phyloP scores from a whole-genome alignment of 2,113 vertebrate genomes.

The Atrichornis clamosus region DNA sequence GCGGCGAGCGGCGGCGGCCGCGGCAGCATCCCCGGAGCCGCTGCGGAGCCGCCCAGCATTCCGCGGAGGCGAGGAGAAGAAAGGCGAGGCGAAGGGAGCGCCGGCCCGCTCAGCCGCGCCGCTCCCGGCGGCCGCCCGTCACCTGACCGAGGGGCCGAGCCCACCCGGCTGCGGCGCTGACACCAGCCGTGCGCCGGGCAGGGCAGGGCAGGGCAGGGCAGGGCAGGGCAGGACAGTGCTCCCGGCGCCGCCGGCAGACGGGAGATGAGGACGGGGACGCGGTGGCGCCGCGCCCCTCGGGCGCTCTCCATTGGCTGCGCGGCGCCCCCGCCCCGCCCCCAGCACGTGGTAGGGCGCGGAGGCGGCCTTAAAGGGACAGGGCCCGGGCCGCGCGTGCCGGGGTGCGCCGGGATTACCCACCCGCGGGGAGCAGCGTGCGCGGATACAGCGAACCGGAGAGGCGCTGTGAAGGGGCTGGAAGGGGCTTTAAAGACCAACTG shows the following conservation, averaged over 20 bases:
- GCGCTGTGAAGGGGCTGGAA: neutral
- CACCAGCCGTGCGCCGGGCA: neutral
- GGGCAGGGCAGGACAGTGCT: neutral
- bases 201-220: neutral
- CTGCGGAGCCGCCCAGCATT: neutral
- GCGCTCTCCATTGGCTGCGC: neutral
- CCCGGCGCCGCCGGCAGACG: neutral
- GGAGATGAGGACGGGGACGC: neutral
- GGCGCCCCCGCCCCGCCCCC: neutral
- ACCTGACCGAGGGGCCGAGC: neutral
- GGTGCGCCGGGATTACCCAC: rapidly evolving
- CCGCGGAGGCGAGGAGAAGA: neutral
- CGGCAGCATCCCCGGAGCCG: too few species aligned
- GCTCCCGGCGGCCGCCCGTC: neutral
- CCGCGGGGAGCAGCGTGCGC: rapidly evolving
- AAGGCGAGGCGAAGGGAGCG: neutral
- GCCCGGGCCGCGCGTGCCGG: rapidly evolving
- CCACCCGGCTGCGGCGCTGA: neutral
- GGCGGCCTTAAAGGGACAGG: neutral
- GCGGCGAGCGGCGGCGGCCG: too few species aligned
- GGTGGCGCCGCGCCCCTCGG: conserved; percentile 1
- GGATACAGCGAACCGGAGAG: rapidly evolving
- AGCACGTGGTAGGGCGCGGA: neutral
- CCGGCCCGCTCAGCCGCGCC: neutral
- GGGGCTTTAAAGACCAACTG: too few species aligned